Base-by-base conservation (phyloP, 92 coral and sea anemone genomes). In the Desmophyllum pertusum region DNA sequence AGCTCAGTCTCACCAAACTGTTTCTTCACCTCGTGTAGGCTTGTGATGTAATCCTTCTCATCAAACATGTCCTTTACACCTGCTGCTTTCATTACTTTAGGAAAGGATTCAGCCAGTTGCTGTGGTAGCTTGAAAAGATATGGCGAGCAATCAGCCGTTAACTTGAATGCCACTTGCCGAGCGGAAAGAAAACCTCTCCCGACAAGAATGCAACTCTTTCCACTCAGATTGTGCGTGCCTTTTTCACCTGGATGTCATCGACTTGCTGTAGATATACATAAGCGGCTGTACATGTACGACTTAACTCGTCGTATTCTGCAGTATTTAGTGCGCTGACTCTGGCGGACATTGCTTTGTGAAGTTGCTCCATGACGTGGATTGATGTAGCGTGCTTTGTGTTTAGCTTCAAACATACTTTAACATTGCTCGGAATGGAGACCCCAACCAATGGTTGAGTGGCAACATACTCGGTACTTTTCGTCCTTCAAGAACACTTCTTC, bases 11-110 rank as follows among this genome's bases (percentile, higher is more conserved):
- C 85, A 39, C 74, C 69, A 67, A 65, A 75, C 4, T 19, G 55
- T 31, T 7, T 59, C 77, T 87, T 80, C 46, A 94, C 45, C 6
- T 72, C 48, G 10, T 18, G 57, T n/a, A 94, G 88, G 27, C 83
- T 73, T 11, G 55, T 45, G 10, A 91, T 31, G 65, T 76, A 94
- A 48, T 94, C 98, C 9, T 39, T 2, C 43, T 42, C 75, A 55
- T 87, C 88, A 81, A 94, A 94, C 18, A 62, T 46, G 31, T 84
- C 59, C 52, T 81, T 83, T 3, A 92, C 95, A 6, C 92, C 90
- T 9, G 77, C 89, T 40, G 41, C 81, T 40, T 40, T 74, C 82
- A 94, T 63, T 10, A 94, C 65, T 6, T 73, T 64, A n/a, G 69
- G 10, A 67, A 91, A 94, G 2, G 70, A 46, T 2, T 72, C 33